These are phyloP conservation scores for Pelochelys cantorii DNA, from an alignment of 2,797 vertebrate species.

Conservation along the genomic window DNA sequence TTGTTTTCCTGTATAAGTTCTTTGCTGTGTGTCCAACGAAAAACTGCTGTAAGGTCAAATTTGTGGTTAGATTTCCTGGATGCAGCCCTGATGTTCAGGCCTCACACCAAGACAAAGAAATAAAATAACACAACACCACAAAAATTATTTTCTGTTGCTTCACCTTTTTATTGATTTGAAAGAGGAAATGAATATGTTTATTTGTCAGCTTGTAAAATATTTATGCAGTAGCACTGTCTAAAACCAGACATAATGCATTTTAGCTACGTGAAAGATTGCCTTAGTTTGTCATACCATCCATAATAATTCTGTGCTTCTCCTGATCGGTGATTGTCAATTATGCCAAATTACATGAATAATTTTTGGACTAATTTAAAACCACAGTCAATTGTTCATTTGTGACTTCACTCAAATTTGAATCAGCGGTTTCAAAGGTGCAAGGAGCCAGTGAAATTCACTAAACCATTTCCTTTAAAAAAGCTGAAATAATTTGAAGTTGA, in stretches of 20 bases:
- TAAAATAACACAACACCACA: slow-evolving; percentile 18
- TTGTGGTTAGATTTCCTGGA: slow-evolving; percentile 2
- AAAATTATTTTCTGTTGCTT: neutral
- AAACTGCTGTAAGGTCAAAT: slow-evolving; percentile 13
- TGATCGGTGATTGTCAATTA: neutral
- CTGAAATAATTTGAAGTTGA: neutral
- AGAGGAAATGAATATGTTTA: neutral
- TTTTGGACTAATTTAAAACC: neutral
- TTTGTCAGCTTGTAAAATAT: slow-evolving; percentile 10
- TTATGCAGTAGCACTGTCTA: neutral
- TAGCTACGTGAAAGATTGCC: slow-evolving; percentile 21
- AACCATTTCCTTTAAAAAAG: neutral
- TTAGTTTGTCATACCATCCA: neutral
- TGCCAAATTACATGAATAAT: neutral
- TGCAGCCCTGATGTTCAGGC: neutral
- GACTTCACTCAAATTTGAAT: neutral
- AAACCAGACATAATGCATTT: neutral
- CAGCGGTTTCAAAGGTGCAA: neutral
- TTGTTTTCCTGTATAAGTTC: slow-evolving; percentile 9
- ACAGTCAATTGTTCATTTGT: rapidly evolving
- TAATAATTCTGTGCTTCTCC: neutral
- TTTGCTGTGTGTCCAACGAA: slow-evolving; percentile 18
- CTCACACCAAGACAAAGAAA: slow-evolving; percentile 28
- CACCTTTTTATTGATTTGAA: neutral
- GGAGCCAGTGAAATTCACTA: neutral